Evolutionary conservation across 1,140 invertebrate species (phyloP).

Genomic region (Harlomillsia oculata): DNA sequence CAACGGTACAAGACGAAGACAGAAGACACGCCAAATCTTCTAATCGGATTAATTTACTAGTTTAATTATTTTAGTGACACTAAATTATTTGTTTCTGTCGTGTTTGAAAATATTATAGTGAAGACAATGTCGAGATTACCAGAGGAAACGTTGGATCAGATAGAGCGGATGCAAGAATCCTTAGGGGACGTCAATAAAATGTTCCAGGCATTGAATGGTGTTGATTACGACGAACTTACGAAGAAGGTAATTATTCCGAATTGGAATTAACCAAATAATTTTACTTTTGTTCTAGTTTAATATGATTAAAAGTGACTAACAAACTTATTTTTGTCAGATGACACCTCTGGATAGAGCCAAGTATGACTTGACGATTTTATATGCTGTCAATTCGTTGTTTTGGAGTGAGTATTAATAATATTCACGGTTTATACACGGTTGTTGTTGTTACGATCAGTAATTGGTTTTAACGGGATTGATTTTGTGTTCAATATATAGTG

Average conservation of each 20-base stretch:
- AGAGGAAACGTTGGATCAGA: conserved; percentile 14
- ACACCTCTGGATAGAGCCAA: conserved; percentile 29
- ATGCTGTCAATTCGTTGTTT: conserved; percentile 32
- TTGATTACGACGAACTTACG: conserved; percentile 19
- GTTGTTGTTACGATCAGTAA: not conserved
- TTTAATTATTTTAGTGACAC: too few species aligned
- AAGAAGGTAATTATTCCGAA: conserved; percentile 13
- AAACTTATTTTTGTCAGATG: conserved; percentile 18
- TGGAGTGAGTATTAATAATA: conserved; percentile 29
- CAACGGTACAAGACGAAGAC: too few species aligned
- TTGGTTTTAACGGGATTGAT: not conserved
- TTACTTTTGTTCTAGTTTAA: not conserved
- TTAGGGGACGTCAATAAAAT: conserved; percentile 17
- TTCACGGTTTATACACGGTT: not conserved
- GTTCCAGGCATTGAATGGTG: conserved; percentile 8
- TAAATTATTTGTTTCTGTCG: too few species aligned
- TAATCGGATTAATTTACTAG: too few species aligned
- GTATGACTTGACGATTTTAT: conserved; percentile 31
- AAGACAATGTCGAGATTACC: not conserved
- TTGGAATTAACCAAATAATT: not conserved
- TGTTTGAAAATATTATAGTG: too few species aligned
- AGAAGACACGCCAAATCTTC: too few species aligned
- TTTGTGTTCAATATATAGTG: conserved; percentile 26
- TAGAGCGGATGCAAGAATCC: conserved; percentile 15
- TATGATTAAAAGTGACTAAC: not conserved